Base-by-base conservation (phyloP, 2,888 invertebrate genomes). In the Adelphocoris suturalis region DNA sequence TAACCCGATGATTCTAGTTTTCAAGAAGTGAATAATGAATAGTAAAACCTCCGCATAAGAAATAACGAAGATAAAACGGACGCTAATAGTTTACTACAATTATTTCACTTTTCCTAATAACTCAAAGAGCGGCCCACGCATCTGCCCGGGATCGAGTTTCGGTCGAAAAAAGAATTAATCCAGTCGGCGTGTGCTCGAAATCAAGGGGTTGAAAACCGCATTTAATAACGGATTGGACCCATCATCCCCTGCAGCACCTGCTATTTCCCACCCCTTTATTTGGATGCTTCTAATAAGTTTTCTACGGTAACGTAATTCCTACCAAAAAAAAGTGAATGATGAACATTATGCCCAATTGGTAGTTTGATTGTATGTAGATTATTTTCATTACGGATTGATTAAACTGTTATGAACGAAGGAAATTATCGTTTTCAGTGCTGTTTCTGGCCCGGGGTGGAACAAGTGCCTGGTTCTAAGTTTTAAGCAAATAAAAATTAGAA, bases 71-170 rank as follows among this genome's bases (percentile, higher is more conserved):
- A 68, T 68, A 68, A 68, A 68, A 68, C 68, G 68, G 12, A 68
- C 57, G 9, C 11, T 68, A 68, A 68, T 68, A 23, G 68, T 68
- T 68, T 19, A 23, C 23, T 9, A 7, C 68, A 23, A 68, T 68
- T 68, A 68, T 68, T 19, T 68, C 68, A 68, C 68, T 68, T 68
- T 68, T 68, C 23, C 27, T 68, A 68, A 68, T 68, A 68, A 68
- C 68, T 23, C 27, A 3, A 52, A 52, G 52, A 16, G 12, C 57
- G 23, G 27, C 68, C 68, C 68, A 19, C 68, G 68, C 68, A 68
- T 68, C 68, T 68, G 68, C 68, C 23, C 11, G 5, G 68, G 68
- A 68, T 68, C 23, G 23, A 23, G 68, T 68, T 68, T 68, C 68
- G 68, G 23, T 13, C 1, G 68, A 68, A 68, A 68, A 68, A 68